A percentile compares a stretch with the other conserved stretches of the same genome.
These are phyloP conservation scores for Cynoglossus semilaevis DNA, from an alignment of 2,113 vertebrate species.

Conservation along the genomic window DNA sequence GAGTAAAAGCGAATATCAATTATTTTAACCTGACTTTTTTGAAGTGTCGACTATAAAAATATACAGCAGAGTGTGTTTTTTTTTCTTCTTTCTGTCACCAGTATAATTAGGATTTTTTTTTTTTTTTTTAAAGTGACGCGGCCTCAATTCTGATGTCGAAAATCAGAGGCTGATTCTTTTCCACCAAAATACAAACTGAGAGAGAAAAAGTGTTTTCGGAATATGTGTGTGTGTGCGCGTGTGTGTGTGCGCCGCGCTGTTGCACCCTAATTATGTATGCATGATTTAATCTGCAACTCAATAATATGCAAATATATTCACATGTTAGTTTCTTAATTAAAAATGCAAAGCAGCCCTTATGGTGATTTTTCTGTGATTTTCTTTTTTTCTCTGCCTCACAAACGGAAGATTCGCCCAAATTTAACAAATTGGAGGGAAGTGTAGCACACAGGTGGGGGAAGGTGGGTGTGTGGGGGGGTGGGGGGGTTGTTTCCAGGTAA, in stretches of 20 bases:
- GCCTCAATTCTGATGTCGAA: conserved; percentile 45
- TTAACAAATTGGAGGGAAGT: conserved; percentile 80
- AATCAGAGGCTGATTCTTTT: conserved; percentile 64
- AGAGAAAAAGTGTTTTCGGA: conserved; percentile 38
- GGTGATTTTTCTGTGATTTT: conserved; percentile 96
- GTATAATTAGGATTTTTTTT: conserved; percentile 40
- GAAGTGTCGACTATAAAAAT: too few species aligned
- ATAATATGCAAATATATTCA: conserved; percentile 99
- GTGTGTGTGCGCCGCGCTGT: conserved; percentile 43
- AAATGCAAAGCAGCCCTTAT: conserved; percentile 99
- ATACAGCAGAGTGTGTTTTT: too few species aligned
- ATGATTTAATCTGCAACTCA: conserved; percentile 99
- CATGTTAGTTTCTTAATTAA: conserved; percentile 99
- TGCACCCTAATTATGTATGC: conserved; percentile 94
- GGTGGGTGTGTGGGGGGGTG: conserved; percentile 8
- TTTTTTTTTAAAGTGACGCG: conserved; percentile 17
- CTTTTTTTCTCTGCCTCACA: conserved; percentile 86
- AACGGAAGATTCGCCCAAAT: conserved; percentile 89
- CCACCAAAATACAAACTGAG: conserved; percentile 53
- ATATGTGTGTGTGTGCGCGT: conserved; percentile 56
- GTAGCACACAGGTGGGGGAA: conserved; percentile 14
- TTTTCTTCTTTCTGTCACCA: too few species aligned
- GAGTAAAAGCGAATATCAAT: too few species aligned
- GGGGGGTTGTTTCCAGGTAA: background rate
- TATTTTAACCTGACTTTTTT: too few species aligned